phyloP scores from a whole-genome alignment of 2,113 vertebrate genomes.

The Dasyurus viverrinus region DNA sequence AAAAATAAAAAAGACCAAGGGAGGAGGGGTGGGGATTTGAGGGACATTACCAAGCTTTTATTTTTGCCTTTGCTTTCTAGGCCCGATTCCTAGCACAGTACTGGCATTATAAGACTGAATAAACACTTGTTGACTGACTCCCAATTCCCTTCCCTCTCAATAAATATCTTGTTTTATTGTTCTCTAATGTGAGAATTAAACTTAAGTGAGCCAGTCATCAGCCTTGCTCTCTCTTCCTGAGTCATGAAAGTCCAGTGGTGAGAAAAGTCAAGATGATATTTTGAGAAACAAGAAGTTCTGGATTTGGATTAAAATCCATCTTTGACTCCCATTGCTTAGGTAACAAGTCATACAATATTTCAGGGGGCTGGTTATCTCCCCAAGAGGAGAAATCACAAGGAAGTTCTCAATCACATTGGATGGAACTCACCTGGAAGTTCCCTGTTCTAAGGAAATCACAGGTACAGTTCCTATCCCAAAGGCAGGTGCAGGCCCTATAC shows the following conservation, averaged over 20 bases:
- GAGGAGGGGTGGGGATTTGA: not conserved
- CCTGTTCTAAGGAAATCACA: not conserved
- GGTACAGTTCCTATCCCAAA: not conserved
- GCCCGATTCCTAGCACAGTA: not conserved
- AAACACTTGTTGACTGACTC: not conserved
- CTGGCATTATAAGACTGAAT: not conserved
- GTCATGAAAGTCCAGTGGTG: not conserved
- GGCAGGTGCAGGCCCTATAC: not conserved
- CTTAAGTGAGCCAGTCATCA: not conserved
- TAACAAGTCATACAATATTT: rapidly evolving
- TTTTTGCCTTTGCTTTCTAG: not conserved
- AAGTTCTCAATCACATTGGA: not conserved
- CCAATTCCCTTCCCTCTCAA: not conserved
- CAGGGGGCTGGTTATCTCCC: not conserved
- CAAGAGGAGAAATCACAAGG: not conserved
- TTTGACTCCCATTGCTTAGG: slow-evolving; percentile 14
- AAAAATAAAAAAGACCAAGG: too few relatives aligned
- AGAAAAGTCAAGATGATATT: not conserved
- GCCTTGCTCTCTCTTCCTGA: not conserved
- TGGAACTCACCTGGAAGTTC: not conserved
- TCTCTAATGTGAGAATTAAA: not conserved
- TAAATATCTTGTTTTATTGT: not conserved
- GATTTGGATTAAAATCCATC: slow-evolving; percentile 18
- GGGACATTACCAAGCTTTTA: not conserved
- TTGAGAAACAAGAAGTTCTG: not conserved